Conservation (phyloP, 2,113 vertebrate species). For the Addax nasomaculatus region DNA sequence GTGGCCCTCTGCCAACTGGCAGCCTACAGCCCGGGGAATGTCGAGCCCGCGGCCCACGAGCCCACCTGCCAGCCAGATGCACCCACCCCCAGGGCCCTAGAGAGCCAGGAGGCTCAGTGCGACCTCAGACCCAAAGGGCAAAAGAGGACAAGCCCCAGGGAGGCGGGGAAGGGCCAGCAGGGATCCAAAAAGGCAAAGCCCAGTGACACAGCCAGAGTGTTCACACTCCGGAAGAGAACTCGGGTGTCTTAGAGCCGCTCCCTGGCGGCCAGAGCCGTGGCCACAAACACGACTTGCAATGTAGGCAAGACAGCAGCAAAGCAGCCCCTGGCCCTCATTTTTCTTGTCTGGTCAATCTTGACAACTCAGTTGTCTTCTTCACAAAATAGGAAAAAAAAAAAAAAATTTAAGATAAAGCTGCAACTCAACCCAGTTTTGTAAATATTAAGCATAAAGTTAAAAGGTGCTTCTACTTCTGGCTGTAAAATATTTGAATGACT, state of each 20-base stretch:
- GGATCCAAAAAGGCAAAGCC: slow-evolving; percentile 80
- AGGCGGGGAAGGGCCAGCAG: slow-evolving; percentile 76
- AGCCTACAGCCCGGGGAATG: slow-evolving; percentile 79
- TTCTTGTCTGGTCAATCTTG: not conserved
- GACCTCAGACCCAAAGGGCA: slow-evolving; percentile 74
- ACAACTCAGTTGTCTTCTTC: not conserved
- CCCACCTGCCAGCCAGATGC: not conserved
- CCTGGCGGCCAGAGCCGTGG: fast-evolving
- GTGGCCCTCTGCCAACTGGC: slow-evolving; percentile 96
- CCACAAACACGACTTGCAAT: fast-evolving
- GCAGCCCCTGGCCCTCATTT: not conserved
- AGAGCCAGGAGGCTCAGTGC: slow-evolving; percentile 47
- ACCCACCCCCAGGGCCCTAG: not conserved
- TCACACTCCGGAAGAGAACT: slow-evolving; percentile 85
- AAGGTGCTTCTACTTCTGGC: slow-evolving; percentile 60
- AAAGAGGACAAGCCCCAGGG: slow-evolving; percentile 84
- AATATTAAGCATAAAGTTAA: slow-evolving; percentile 63
- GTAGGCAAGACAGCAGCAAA: not conserved
- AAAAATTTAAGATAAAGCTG: not conserved
- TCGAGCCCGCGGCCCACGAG: slow-evolving; percentile 44
- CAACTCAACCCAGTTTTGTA: slow-evolving; percentile 48
- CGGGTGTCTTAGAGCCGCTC: slow-evolving; percentile 80
- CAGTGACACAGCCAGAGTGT: slow-evolving; percentile 77
- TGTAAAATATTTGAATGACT: slow-evolving; percentile 71
- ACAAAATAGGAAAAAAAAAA: not conserved